These are phyloP conservation scores for Cylindroiulus punctatus DNA, from an alignment of 2,888 invertebrate species.

Conservation along the genomic window DNA sequence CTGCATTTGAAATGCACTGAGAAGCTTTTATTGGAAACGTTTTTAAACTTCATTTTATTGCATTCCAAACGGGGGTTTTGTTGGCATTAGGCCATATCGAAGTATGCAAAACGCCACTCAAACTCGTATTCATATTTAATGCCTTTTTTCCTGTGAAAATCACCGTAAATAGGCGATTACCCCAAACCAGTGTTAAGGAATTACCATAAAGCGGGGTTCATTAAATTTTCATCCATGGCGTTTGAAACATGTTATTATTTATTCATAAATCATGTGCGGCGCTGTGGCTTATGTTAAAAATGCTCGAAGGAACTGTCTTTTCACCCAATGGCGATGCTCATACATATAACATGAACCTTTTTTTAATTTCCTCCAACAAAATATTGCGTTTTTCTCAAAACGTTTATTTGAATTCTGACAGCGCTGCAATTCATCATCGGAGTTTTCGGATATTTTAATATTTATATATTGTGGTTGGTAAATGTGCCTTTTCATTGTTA, in stretches of 20 bases:
- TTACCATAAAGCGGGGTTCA: constrained; percentile 5
- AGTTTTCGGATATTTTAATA: neutral
- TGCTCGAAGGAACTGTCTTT: neutral
- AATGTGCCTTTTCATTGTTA: neutral
- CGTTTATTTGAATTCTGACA: constrained; percentile 8
- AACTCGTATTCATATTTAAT: neutral
- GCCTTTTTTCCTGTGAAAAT: neutral
- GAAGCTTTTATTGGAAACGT: no score
- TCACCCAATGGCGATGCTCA: constrained; percentile 9
- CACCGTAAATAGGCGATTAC: constrained; percentile 9
- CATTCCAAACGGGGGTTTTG: no score
- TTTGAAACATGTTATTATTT: neutral
- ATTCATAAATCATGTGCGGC: neutral
- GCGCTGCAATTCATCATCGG: neutral
- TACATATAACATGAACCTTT: constrained; percentile 10
- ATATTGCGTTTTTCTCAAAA: neutral
- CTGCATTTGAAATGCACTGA: no score
- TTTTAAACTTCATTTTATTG: no score
- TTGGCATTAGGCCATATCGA: no score
- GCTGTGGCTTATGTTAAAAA: neutral
- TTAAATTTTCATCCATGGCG: neutral
- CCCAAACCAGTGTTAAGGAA: neutral
- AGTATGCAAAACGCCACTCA: no score
- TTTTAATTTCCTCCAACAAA: neutral
- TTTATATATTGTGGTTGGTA: neutral